Evolutionary conservation across 1,140 invertebrate species (phyloP), one percentile per base, ranked within the genome.

Genomic region (Zophobas atratus): DNA sequence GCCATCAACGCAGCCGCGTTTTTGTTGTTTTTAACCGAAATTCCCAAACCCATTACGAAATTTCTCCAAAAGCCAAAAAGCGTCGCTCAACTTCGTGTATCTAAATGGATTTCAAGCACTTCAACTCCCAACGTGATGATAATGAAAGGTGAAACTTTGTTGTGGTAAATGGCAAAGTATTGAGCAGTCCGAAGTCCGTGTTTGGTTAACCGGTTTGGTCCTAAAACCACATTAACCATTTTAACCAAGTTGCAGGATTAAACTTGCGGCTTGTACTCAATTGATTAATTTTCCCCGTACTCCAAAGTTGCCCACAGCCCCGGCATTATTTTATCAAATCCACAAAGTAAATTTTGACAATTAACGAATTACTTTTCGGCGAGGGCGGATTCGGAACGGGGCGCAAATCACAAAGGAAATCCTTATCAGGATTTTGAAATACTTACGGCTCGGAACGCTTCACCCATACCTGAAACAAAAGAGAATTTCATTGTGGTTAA

Each of bases 211-310:
- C 60, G 35, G 6, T 43, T 5, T 39, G 60, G 60, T 67, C 60
- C 60, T 67, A 67, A 67, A 67, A 67, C 60, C 60, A 67, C 60
- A 67, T 67, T 67, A 67, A 67, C 60, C 60, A 67, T 67, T 67
- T 67, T 67, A 67, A 67, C 60, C 60, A 67, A 67, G 60, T 67
- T 67, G 33, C 35, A 67, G 60, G 60, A 67, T 67, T 67, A 67
- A 67, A 67, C 60, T 67, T 67, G 60, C 39, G 60, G 60, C 39
- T 43, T 67, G 60, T 67, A 67, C 60, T 43, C 60, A 43, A 67
- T 67, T 67, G 60, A 67, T 67, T 67, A 67, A 67, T 67, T 67
- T 39, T 43, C n/a, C 8, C 38, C 60, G 60, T 67, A 43, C n/a
- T 36, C 38, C 43, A 41, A 43, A 67, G 38, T 48, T 34, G 60